A percentile compares a stretch with the other conserved stretches of the same genome.
Conservation (phyloP, 2,113 vertebrate genomes). For the Etia nguti region DNA sequence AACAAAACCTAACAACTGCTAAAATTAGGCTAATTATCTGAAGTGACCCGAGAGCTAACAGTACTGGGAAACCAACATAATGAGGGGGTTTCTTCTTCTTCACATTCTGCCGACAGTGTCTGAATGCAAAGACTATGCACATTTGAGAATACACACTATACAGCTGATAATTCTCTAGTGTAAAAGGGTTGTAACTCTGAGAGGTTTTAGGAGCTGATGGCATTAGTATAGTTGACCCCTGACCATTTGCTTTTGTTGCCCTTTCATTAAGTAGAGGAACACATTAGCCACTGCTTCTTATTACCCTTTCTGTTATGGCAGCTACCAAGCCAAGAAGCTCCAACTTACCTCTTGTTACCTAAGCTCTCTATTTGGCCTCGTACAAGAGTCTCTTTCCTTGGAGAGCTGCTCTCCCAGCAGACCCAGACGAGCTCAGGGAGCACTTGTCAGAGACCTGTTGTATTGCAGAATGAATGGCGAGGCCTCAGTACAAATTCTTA, state of each 20-base stretch:
- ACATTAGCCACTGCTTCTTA: conserved; percentile 60
- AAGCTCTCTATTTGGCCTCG: conserved; percentile 57
- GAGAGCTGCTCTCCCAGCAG: conserved; percentile 49
- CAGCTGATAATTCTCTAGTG: conserved; percentile 1
- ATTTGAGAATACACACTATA: background rate
- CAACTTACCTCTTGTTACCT: conserved; percentile 53
- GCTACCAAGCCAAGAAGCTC: conserved; percentile 64
- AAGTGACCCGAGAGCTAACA: background rate
- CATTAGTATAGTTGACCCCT: conserved; percentile 47
- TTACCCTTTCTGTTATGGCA: conserved; percentile 65
- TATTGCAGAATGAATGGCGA: conserved; percentile 62
- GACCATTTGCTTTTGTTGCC: conserved; percentile 54
- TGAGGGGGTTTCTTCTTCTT: background rate
- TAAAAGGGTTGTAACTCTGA: background rate
- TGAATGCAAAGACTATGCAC: background rate
- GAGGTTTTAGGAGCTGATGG: conserved; percentile 23
- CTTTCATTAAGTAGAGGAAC: conserved; percentile 58
- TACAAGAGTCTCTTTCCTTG: conserved; percentile 65
- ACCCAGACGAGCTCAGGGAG: conserved; percentile 34
- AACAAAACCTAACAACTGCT: background rate
- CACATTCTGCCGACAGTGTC: background rate
- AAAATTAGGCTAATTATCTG: background rate
- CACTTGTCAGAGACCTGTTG: conserved; percentile 55
- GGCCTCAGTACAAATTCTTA: conserved; percentile 67
- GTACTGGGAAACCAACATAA: background rate